These are phyloP conservation scores for Cryptocephalus moraei DNA, from an alignment of 2,888 invertebrate genomes.

Conservation along the genomic window DNA sequence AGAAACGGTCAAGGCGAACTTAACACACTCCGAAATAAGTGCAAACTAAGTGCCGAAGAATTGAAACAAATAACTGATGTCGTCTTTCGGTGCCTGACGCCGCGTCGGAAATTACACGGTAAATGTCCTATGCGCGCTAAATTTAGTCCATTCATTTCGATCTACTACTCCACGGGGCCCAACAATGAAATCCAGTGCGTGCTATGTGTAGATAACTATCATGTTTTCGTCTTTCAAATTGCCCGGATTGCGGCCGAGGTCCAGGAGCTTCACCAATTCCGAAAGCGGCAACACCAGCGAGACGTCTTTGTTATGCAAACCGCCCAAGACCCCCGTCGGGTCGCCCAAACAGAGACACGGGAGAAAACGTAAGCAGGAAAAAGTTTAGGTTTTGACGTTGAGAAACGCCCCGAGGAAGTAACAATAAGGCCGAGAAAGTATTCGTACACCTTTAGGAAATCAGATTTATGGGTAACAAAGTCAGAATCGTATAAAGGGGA, in stretches of 20 bases:
- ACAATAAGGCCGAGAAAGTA: no score
- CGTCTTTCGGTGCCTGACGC: no score
- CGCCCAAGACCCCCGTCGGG: slow-evolving; percentile 47
- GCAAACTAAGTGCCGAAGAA: no score
- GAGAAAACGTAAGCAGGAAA: slow-evolving; percentile 32
- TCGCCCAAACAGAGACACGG: slow-evolving; percentile 39
- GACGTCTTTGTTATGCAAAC: slow-evolving; percentile 42
- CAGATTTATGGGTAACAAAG: no score
- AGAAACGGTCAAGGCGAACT: slow-evolving; percentile 2
- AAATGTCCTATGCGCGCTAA: slow-evolving; percentile 5
- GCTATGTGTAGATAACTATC: slow-evolving; percentile 2
- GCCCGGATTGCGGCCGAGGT: slow-evolving; percentile 42
- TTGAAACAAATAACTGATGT: no score
- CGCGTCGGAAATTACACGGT: no score
- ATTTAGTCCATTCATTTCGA: slow-evolving; percentile 15
- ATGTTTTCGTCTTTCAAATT: slow-evolving; percentile 52
- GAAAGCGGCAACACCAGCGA: slow-evolving; percentile 22
- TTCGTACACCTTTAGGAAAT: no score
- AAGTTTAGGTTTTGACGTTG: no score
- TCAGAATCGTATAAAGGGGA: no score
- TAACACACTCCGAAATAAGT: not conserved
- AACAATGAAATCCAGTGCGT: slow-evolving; percentile 7
- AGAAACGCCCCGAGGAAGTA: no score
- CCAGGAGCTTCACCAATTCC: slow-evolving; percentile 44
- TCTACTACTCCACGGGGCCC: slow-evolving; percentile 1